A percentile compares a stretch with the other conserved stretches of the same genome.
These are phyloP conservation scores for Syngnathus floridae DNA, from an alignment of 2,113 vertebrate species.

Conservation along the genomic window DNA sequence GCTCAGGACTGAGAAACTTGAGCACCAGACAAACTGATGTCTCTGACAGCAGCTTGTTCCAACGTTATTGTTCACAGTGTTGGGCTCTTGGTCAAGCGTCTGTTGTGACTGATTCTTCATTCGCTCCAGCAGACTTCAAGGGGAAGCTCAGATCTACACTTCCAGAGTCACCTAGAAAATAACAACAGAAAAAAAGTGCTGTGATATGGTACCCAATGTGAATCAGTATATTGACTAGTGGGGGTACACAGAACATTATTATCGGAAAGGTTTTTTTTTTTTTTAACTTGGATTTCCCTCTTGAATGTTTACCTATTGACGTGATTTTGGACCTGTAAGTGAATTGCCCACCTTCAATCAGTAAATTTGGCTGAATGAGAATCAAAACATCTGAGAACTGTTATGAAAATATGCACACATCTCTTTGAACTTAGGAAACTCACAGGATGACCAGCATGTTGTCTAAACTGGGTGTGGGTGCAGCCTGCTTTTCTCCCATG, in stretches of 20 bases:
- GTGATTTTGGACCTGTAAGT: not conserved
- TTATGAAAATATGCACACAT: not conserved
- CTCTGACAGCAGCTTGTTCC: not conserved
- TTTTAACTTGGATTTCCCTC: no score
- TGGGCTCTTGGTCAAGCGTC: conserved; percentile 15
- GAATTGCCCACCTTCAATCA: not conserved
- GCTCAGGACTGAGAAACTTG: conserved; percentile 1
- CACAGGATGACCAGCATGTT: not conserved
- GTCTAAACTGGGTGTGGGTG: not conserved
- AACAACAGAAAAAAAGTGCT: not conserved
- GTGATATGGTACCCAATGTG: not conserved
- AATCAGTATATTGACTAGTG: not conserved
- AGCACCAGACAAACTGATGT: conserved; percentile 7
- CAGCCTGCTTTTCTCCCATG: not conserved
- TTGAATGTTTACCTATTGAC: not conserved
- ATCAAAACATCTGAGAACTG: not conserved
- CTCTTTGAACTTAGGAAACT: not conserved
- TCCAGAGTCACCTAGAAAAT: conserved; percentile 45
- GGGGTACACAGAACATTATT: no score
- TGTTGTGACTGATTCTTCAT: conserved; percentile 8
- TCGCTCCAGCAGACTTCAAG: conserved; percentile 36
- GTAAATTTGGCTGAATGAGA: not conserved
- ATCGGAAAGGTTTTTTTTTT: no score
- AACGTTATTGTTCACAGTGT: conserved; percentile 19
- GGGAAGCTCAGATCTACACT: conserved; percentile 62